A percentile compares a stretch with the other conserved stretches of the same genome.
phyloP scores from a whole-genome alignment of 2,797 vertebrate species.

The Ctenosaura bakeri region DNA sequence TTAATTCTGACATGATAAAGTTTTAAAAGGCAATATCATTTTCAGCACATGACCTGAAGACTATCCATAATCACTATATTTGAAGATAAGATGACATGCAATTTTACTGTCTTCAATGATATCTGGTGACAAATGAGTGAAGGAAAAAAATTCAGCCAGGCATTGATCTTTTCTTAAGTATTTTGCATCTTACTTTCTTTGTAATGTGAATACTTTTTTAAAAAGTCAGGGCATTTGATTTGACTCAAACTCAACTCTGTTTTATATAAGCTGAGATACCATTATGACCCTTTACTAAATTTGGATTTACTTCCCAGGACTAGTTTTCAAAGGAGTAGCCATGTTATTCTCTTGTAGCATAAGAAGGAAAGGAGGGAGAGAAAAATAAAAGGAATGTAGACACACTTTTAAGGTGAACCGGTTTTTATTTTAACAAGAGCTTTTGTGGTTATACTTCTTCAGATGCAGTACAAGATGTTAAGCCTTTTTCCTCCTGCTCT shows the following conservation, averaged over 20 bases:
- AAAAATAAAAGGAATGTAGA: too few relatives aligned
- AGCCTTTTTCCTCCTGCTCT: too few relatives aligned
- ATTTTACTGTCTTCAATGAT: slow-evolving; percentile 64
- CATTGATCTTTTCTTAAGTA: slow-evolving; percentile 30
- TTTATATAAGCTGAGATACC: background rate
- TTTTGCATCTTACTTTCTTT: slow-evolving; percentile 2
- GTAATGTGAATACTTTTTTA: background rate
- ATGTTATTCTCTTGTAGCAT: too few relatives aligned
- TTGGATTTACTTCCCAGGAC: background rate
- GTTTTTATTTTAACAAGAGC: too few relatives aligned
- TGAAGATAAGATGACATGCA: slow-evolving; percentile 68
- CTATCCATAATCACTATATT: slow-evolving; percentile 53
- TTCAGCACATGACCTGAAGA: slow-evolving; percentile 63
- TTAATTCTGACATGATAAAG: slow-evolving; percentile 67
- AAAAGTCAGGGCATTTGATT: slow-evolving; percentile 15
- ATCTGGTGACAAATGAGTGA: slow-evolving; percentile 23
- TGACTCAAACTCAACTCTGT: background rate
- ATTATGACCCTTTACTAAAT: background rate
- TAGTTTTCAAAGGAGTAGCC: too few relatives aligned
- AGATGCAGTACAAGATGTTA: too few relatives aligned
- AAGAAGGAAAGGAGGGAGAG: too few relatives aligned
- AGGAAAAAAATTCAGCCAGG: background rate
- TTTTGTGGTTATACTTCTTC: too few relatives aligned
- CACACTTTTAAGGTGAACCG: too few relatives aligned
- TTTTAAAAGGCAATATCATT: slow-evolving; percentile 67